A percentile compares a stretch with the other conserved stretches of the same genome.
Evolutionary conservation across 2,113 vertebrate genomes (phyloP).

Genomic region (Eurypyga helias): DNA sequence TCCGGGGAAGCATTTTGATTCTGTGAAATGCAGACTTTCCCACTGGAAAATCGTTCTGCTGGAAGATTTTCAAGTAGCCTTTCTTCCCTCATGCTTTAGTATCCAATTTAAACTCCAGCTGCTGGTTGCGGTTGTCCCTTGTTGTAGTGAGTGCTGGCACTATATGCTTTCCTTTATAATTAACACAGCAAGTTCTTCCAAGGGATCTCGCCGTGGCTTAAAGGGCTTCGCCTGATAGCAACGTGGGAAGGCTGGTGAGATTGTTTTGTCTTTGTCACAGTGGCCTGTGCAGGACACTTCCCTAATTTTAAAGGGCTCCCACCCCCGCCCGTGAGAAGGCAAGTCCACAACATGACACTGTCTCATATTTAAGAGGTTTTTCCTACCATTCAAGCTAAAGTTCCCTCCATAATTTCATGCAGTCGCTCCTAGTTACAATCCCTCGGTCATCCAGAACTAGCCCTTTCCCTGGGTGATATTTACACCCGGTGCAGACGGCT

Average conservation of each 20-base stretch:
- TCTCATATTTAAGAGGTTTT: background rate
- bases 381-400: background rate
- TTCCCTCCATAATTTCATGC: background rate
- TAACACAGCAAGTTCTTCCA: background rate
- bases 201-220: background rate
- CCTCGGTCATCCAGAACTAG: background rate
- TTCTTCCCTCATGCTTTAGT: background rate
- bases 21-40: background rate
- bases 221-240: background rate
- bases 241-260: background rate
- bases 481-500: background rate
- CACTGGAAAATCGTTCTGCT: constrained; percentile 31
- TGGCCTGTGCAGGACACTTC: fast-evolving
- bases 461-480: background rate
- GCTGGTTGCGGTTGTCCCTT: background rate
- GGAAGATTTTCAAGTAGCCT: constrained; percentile 33
- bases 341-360: background rate
- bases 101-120: constrained; percentile 51
- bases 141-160: background rate
- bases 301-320: background rate
- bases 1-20: background rate
- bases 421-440: background rate
- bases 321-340: background rate
- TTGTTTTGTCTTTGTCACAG: background rate
- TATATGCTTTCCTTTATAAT: background rate